phyloP scores from a whole-genome alignment of 2,797 vertebrate genomes.

The Manis pentadactyla region DNA sequence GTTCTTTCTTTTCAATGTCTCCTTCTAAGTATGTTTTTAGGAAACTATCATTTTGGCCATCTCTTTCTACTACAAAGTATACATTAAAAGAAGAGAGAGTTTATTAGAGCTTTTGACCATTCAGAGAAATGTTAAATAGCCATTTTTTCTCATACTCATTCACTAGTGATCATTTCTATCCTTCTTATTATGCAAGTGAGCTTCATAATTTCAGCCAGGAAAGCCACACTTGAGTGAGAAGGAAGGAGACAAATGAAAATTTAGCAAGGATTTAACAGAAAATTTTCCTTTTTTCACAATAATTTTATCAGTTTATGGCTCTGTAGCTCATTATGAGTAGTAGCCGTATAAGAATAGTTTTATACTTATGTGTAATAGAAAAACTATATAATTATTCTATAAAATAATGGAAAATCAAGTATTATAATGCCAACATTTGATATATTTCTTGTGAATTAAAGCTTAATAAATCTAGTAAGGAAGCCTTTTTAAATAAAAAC shows the following conservation, averaged over 20 bases:
- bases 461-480: not conserved
- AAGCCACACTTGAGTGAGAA: slow-evolving; percentile 39
- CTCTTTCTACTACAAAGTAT: slow-evolving; percentile 59
- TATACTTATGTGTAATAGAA: not conserved
- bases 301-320: not conserved
- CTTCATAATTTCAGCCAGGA: slow-evolving; percentile 61
- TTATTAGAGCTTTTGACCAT: slow-evolving; percentile 52
- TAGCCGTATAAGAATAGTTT: not conserved
- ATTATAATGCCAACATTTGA: not conserved
- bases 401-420: slow-evolving; percentile 21
- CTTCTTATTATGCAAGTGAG: slow-evolving; percentile 69
- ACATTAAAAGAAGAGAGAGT: not conserved
- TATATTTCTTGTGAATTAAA: not conserved
- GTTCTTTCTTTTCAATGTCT: not conserved
- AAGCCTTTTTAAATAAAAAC: not conserved
- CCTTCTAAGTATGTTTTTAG: not conserved
- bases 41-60: not conserved
- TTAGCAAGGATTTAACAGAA: slow-evolving; percentile 1
- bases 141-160: slow-evolving; percentile 60
- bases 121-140: not conserved
- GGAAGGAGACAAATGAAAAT: slow-evolving; percentile 1
- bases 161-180: slow-evolving; percentile 41
- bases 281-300: not conserved
- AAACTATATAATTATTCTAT: not conserved
- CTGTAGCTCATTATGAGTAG: not conserved